A percentile compares a stretch with the other conserved stretches of the same genome.
phyloP scores from a whole-genome alignment of 1,140 invertebrate genomes.

The Himalopsyche phryganea region DNA sequence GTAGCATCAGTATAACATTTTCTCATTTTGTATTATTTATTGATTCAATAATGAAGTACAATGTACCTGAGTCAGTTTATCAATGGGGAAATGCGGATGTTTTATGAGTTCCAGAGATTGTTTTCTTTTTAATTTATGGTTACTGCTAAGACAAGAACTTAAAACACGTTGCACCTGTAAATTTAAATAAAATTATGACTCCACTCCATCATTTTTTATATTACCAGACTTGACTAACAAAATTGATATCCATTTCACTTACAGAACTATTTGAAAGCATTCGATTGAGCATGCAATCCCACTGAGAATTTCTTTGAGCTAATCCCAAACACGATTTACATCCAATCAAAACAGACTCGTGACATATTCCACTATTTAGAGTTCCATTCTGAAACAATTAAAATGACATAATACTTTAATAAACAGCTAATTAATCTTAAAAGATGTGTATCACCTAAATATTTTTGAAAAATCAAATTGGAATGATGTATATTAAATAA shows the following conservation, averaged over 20 bases:
- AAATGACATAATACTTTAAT: not conserved
- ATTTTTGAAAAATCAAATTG: too few species aligned
- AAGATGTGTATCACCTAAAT: too few species aligned
- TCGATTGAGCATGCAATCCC: conserved; percentile 43
- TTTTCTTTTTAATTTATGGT: conserved; percentile 37
- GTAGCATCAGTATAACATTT: too few species aligned
- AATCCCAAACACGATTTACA: conserved; percentile 41
- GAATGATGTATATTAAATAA: too few species aligned
- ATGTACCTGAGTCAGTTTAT: conserved; percentile 46
- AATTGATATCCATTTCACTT: conserved; percentile 17
- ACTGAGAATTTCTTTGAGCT: conserved; percentile 37
- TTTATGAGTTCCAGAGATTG: conserved; percentile 47
- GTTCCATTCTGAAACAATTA: conserved; percentile 14
- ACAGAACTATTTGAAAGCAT: conserved; percentile 47
- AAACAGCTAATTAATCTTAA: too few species aligned
- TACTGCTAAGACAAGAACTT: conserved; percentile 41
- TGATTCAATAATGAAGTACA: too few species aligned
- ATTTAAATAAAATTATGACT: conserved; percentile 4
- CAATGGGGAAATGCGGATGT: conserved; percentile 47
- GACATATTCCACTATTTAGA: conserved; percentile 7
- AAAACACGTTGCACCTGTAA: conserved; percentile 44
- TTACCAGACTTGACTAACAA: too few species aligned
- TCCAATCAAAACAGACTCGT: conserved; percentile 40
- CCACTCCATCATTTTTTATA: not conserved
- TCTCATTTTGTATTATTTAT: too few species aligned